Conservation (phyloP, 2,888 invertebrate species). For the Amiota mariae region DNA sequence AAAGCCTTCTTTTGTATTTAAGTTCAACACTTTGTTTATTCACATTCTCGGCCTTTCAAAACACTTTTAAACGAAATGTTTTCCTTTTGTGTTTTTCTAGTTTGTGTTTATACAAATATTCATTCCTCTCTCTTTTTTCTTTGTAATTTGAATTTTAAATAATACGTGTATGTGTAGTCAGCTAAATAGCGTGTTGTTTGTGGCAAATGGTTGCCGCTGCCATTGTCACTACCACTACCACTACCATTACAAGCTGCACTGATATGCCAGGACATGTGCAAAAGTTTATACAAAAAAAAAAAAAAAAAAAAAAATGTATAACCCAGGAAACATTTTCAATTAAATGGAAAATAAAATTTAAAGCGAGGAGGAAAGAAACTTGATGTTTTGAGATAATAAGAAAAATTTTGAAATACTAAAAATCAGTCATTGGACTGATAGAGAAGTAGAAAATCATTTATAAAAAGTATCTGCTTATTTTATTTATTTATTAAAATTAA, state of each 20-base stretch:
- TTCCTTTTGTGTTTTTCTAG: not conserved
- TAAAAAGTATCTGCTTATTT: too few relatives aligned
- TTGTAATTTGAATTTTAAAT: conserved; percentile 15
- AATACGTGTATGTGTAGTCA: conserved; percentile 19
- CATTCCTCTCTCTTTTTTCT: too few relatives aligned
- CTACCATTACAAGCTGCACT: not conserved
- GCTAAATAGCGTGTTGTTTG: not conserved
- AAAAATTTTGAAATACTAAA: not conserved
- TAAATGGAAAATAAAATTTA: too few relatives aligned
- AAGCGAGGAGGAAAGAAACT: not conserved
- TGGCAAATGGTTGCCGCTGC: not conserved
- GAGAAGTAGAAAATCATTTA: too few relatives aligned
- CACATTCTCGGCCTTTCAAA: too few relatives aligned
- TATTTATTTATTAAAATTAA: too few relatives aligned
- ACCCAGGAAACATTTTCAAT: conserved; percentile 12
- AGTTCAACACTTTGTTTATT: not conserved
- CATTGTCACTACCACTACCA: too few relatives aligned
- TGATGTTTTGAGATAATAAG: not conserved
- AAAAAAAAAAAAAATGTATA: too few relatives aligned
- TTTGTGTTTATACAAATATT: not conserved
- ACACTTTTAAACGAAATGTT: not conserved
- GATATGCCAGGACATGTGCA: conserved; percentile 2
- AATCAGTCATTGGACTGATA: too few relatives aligned
- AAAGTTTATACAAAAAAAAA: not conserved
- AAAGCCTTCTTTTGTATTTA: not conserved